Conservation (phyloP, 1,140 invertebrate species). For the Asobara japonica region DNA sequence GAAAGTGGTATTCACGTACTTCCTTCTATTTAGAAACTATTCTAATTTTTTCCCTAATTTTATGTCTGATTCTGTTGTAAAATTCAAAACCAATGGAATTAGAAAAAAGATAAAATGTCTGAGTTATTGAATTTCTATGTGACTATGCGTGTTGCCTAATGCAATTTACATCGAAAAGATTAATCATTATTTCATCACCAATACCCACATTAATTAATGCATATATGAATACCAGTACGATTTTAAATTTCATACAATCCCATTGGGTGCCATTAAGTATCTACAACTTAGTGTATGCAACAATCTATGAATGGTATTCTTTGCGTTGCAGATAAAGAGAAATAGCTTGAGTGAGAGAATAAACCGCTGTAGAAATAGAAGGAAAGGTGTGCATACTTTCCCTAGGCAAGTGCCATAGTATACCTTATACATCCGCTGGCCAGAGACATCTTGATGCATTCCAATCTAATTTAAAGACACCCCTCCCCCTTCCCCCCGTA, state of each 20-base stretch:
- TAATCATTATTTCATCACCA: not conserved
- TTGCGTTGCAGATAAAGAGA: conserved; percentile 13
- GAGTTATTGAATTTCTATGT: no score
- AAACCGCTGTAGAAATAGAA: not conserved
- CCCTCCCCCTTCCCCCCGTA: not conserved
- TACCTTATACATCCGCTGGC: conserved; percentile 32
- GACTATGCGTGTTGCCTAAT: not conserved
- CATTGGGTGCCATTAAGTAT: not conserved
- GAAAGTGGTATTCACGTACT: not conserved
- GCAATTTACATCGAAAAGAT: not conserved
- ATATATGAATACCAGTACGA: not conserved
- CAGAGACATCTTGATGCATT: conserved; percentile 49
- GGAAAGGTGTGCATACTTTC: conserved; percentile 16
- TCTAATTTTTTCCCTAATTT: not conserved
- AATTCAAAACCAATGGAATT: not conserved
- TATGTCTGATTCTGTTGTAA: not conserved
- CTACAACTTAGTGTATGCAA: not conserved
- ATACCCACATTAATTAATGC: not conserved
- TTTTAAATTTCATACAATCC: not conserved
- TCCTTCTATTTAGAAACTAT: not conserved
- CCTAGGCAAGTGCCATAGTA: not conserved
- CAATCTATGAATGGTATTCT: conserved; percentile 26
- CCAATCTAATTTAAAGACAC: conserved; percentile 51
- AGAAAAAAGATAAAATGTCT: not conserved
- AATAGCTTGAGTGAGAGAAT: not conserved